A percentile compares a stretch with the other conserved stretches of the same genome.
phyloP scores from a whole-genome alignment of 1,140 invertebrate genomes.

The Diploscapter pachys region DNA sequence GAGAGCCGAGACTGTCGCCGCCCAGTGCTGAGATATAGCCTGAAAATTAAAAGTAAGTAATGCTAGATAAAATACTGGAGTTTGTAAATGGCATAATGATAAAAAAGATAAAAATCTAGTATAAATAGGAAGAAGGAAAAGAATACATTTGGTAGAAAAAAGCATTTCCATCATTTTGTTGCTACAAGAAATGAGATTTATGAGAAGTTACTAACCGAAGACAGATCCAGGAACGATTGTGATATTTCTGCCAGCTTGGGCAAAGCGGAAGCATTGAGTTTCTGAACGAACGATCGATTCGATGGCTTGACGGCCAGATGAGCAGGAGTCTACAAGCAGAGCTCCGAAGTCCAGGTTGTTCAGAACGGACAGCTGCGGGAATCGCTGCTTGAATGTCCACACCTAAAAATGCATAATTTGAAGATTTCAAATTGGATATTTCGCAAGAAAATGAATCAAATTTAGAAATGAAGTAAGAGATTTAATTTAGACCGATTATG shows the following conservation, averaged over 20 bases:
- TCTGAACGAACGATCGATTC: constrained; percentile 53
- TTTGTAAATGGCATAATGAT: neutral
- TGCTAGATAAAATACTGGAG: no score
- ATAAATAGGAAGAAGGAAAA: no score
- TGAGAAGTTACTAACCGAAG: constrained; percentile 37
- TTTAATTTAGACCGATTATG: no score
- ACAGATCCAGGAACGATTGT: constrained; percentile 52
- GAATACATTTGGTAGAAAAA: no score
- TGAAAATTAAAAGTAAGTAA: constrained; percentile 17
- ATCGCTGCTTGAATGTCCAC: constrained; percentile 47
- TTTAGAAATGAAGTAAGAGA: no score
- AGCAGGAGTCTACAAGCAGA: constrained; percentile 48
- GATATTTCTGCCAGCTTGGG: constrained; percentile 49
- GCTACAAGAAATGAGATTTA: neutral
- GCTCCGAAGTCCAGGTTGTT: constrained; percentile 53
- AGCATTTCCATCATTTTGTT: neutral
- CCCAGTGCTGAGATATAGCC: constrained; percentile 43
- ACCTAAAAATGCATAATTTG: constrained; percentile 9
- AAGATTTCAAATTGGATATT: no score
- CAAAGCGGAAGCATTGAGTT: constrained; percentile 47
- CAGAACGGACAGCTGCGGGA: constrained; percentile 42
- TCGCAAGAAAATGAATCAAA: no score
- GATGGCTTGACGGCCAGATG: constrained; percentile 37
- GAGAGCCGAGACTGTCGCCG: constrained; percentile 25
- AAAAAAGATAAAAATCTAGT: neutral